phyloP scores from a whole-genome alignment of 1,140 invertebrate species.

The Rhynchophorus ferrugineus region DNA sequence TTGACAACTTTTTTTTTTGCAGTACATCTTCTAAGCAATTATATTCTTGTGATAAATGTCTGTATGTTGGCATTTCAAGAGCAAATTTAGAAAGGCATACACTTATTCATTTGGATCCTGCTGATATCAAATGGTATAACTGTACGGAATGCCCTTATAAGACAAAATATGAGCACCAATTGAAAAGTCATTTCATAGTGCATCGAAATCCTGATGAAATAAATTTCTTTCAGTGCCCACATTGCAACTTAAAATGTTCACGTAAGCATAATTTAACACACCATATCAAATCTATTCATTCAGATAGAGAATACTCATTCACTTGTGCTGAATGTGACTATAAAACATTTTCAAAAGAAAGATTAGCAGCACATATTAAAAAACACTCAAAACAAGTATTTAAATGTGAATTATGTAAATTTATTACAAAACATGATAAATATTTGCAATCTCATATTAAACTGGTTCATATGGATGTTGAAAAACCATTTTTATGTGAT shows the following conservation, averaged over 20 bases:
- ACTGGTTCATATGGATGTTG: slow-evolving; percentile 1
- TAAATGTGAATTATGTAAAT: slow-evolving; percentile 12
- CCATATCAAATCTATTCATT: slow-evolving; percentile 13
- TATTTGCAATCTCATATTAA: slow-evolving; percentile 12
- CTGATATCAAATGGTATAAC: slow-evolving; percentile 13
- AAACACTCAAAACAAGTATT: slow-evolving; percentile 16
- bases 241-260: slow-evolving; percentile 11
- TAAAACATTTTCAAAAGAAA: slow-evolving; percentile 15
- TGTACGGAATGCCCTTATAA: slow-evolving; percentile 13
- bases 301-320: slow-evolving; percentile 5
- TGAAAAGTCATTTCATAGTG: slow-evolving; percentile 14
- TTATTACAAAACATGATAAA: slow-evolving; percentile 10
- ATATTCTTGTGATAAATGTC: slow-evolving; percentile 10
- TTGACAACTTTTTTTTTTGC: no score
- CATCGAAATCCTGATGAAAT: slow-evolving; percentile 16
- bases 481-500: slow-evolving; percentile 15
- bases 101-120: slow-evolving; percentile 9
- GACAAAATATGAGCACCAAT: slow-evolving; percentile 14
- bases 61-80: slow-evolving; percentile 10
- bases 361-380: slow-evolving; percentile 14
- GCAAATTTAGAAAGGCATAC: slow-evolving; percentile 12
- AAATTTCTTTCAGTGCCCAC: slow-evolving; percentile 14
- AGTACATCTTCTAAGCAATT: no score
- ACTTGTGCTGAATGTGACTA: slow-evolving; percentile 14
- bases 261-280: slow-evolving; percentile 17